Base-by-base conservation (phyloP, 2,888 invertebrate species). In the Allolobophora icterica region DNA sequence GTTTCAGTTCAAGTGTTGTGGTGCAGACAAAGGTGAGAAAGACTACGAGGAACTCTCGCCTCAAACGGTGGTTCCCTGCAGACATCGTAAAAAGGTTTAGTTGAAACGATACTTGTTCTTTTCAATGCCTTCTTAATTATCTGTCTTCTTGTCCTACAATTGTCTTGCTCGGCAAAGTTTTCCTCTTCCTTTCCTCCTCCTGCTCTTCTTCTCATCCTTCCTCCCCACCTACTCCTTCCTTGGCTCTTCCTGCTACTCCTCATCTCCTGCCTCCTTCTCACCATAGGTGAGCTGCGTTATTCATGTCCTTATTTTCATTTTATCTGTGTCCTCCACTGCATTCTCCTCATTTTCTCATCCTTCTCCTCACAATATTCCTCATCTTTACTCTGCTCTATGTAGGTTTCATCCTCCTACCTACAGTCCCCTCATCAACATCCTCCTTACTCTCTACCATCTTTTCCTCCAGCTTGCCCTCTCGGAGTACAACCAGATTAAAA, bases 1-100 rank as follows among this genome's bases (percentile, higher is more conserved):
- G 38, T 35, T 87, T 30, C 34, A 87, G 87, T 35, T 35, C 87
- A 87, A 87, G 15, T 87, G 87, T 24, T 87, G 87, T 38, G 87
- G 87, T 13, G 35, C 35, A 24, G 87, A 87, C 30, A 33, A 87
- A 38, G 87, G 87, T 17, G 2, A 4, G 5, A 4, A 87, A 17
- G 87, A 87, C 87, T 87, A 87, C 24, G 24, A 2, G 19, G 35
- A 87, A 6, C 13, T 87, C 21, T 71, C n/a, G 30, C 71, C 71
- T 8, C 4, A n/a, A 0, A 2, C 11, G 11, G n/a, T n/a, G n/a
- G n/a, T 2, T 24, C 30, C n/a, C 30, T 71, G 71, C 71, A 38
- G 8, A 5, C 52, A 24, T 5, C 71, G 71, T n/a, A n/a, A 1
- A n/a, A 71, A n/a, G 71, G 71, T 71, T n/a, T n/a, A 71, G 71